These are phyloP conservation scores for Drosophila antonietae DNA, from an alignment of 2,888 invertebrate species.

Conservation along the genomic window DNA sequence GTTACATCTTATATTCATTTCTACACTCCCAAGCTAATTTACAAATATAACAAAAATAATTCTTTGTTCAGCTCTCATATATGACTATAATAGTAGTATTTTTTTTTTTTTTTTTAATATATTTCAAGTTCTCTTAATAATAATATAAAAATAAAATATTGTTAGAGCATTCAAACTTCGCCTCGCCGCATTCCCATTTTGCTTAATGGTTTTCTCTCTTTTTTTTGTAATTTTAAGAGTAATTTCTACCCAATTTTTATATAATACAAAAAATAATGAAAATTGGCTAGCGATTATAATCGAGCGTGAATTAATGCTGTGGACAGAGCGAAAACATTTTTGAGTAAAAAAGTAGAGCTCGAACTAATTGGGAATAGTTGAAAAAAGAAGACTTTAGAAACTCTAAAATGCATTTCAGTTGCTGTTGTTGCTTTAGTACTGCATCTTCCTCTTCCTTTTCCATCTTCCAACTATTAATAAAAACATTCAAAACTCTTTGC, in stretches of 20 bases:
- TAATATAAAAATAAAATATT: too few relatives aligned
- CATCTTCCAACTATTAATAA: background rate
- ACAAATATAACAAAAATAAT: too few relatives aligned
- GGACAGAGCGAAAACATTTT: background rate
- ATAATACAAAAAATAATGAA: constrained; percentile 57
- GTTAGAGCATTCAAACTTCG: constrained; percentile 6
- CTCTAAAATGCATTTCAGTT: background rate
- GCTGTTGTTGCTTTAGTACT: background rate
- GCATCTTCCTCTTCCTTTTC: background rate
- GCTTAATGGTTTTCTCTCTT: constrained; percentile 62
- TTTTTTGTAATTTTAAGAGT: constrained; percentile 27
- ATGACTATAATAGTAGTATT: too few relatives aligned
- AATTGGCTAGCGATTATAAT: constrained; percentile 53
- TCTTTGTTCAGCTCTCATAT: too few relatives aligned
- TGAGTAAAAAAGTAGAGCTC: background rate
- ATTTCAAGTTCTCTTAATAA: too few relatives aligned
- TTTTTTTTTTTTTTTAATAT: too few relatives aligned
- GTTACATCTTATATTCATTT: too few relatives aligned
- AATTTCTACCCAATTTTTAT: constrained; percentile 68
- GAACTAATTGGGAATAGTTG: background rate
- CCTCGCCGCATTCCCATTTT: fast-evolving
- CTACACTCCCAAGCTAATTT: too few relatives aligned
- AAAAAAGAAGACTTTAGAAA: background rate
- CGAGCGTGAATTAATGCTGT: constrained; percentile 7
- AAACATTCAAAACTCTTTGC: constrained; percentile 2